Percentiles rank a stretch among this genome's conserved stretches.
Evolutionary conservation across 2,888 invertebrate species (phyloP).

Genomic region (Caenorhabditis sulstoni): DNA sequence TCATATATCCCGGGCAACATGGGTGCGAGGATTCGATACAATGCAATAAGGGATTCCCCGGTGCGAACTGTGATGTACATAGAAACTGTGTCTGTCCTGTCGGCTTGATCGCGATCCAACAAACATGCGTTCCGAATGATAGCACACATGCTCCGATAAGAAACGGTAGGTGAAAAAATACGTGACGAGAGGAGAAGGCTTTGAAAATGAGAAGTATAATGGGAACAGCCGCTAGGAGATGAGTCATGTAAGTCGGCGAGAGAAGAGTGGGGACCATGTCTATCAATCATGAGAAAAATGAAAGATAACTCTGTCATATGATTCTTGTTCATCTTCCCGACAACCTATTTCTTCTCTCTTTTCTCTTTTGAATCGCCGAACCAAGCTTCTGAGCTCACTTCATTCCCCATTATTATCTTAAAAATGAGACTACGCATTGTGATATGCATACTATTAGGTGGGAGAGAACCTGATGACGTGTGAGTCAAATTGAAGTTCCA

Average conservation of each 20-base stretch:
- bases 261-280: conserved; percentile 22
- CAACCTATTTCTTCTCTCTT: conserved; percentile 20
- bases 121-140: conserved; percentile 67
- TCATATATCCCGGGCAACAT: conserved; percentile 75
- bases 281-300: conserved; percentile 51
- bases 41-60: conserved; percentile 75
- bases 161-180: conserved; percentile 12
- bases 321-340: conserved; percentile 44
- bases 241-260: conserved; percentile 36
- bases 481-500: neutral
- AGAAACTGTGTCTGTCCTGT: conserved; percentile 75
- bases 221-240: conserved; percentile 37
- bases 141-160: conserved; percentile 22
- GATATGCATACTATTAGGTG: neutral
- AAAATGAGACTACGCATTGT: conserved; percentile 32
- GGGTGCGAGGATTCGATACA: conserved; percentile 78
- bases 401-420: too few species aligned
- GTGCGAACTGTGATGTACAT: conserved; percentile 71
- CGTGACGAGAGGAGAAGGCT: neutral
- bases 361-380: neutral
- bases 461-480: too few species aligned
- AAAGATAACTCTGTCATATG: conserved; percentile 56
- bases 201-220: neutral
- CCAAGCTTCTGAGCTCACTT: too few species aligned
- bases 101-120: conserved; percentile 70